Conservation (phyloP, 2,888 invertebrate species). For the Ptychoptera albimana region DNA sequence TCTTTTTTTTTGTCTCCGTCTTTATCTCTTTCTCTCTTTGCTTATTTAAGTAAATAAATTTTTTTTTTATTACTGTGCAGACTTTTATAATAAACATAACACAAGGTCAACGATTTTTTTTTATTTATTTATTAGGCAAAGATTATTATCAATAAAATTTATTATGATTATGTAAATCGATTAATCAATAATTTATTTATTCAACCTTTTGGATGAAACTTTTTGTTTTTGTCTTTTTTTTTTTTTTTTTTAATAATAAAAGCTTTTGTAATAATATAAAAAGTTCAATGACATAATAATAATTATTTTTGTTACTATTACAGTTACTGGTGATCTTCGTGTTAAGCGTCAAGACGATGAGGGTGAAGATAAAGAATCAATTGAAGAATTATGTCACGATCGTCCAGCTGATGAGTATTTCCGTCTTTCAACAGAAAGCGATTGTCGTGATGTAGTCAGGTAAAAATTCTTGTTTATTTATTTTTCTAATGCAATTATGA, state of each 20-base stretch:
- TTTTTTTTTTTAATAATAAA: background rate
- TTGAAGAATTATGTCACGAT: constrained; percentile 75
- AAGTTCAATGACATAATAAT: constrained; percentile 1
- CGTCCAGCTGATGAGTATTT: constrained; percentile 86
- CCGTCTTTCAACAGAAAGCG: constrained; percentile 64
- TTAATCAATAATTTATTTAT: too few relatives aligned
- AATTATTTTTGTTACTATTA: constrained; percentile 11
- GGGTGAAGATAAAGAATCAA: constrained; percentile 42
- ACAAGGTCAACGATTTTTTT: too few relatives aligned
- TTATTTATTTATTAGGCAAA: too few relatives aligned
- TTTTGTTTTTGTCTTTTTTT: too few relatives aligned
- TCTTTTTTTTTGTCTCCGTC: too few relatives aligned
- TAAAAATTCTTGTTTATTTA: constrained; percentile 27
- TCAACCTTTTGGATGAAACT: too few relatives aligned
- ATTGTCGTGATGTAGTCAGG: constrained; percentile 90
- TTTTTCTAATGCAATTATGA: background rate
- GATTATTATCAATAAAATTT: too few relatives aligned
- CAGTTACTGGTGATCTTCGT: constrained; percentile 35
- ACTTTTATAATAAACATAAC: too few relatives aligned
- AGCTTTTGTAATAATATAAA: background rate
- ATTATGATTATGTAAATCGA: too few relatives aligned
- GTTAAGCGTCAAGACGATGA: constrained; percentile 50
- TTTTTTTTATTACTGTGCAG: too few relatives aligned
- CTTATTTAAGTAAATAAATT: too few relatives aligned
- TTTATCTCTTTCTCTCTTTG: too few relatives aligned